Evolutionary conservation across 2,888 invertebrate species (phyloP).

Genomic region (Ctenicera cuprea): DNA sequence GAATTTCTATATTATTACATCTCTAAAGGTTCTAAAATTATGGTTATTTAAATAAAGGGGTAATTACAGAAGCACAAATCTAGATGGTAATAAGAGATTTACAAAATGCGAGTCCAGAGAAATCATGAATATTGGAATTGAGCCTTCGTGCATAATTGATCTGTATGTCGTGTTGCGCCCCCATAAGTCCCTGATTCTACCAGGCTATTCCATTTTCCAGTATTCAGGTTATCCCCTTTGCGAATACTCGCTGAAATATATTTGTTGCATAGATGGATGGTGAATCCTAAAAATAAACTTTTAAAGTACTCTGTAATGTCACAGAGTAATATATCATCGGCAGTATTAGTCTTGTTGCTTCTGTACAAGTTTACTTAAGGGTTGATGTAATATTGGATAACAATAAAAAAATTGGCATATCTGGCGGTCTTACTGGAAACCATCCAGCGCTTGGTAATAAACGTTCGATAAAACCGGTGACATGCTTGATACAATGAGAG

Average conservation of each 20-base stretch:
- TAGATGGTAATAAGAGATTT: neutral
- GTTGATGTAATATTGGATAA: neutral
- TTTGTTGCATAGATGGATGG: neutral
- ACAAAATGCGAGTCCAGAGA: constrained; percentile 16
- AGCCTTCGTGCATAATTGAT: constrained; percentile 24
- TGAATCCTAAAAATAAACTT: constrained; percentile 19
- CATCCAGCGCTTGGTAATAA: neutral
- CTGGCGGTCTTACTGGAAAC: neutral
- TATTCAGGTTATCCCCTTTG: constrained; percentile 15
- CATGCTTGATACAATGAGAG: neutral
- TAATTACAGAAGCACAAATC: too few species aligned
- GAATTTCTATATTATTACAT: too few species aligned
- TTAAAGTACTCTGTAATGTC: neutral
- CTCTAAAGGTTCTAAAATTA: too few species aligned
- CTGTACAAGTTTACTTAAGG: neutral
- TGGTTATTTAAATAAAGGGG: too few species aligned
- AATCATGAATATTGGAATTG: constrained; percentile 25
- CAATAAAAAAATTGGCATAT: neutral
- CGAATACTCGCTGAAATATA: constrained; percentile 14
- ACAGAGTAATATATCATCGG: constrained; percentile 2
- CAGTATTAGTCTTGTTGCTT: constrained; percentile 7
- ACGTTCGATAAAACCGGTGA: constrained; percentile 6
- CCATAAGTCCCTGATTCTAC: constrained; percentile 18
- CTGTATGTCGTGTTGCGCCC: constrained; percentile 11
- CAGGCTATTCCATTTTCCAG: constrained; percentile 14